These are phyloP conservation scores for Oreocharis arfaki DNA, from an alignment of 2,113 vertebrate species.

Conservation along the genomic window DNA sequence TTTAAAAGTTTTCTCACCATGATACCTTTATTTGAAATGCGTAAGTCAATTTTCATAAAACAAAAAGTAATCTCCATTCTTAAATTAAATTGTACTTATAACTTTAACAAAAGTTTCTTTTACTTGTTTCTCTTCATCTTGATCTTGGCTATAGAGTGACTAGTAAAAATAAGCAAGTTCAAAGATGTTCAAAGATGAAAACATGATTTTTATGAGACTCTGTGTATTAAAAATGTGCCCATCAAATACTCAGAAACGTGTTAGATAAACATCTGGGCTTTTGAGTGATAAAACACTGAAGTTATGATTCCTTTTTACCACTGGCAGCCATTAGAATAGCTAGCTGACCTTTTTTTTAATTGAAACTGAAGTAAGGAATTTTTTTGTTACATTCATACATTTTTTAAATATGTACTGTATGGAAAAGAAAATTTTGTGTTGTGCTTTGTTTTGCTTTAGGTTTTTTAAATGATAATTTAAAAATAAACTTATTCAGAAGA, in stretches of 20 bases:
- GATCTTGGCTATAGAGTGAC: not conserved
- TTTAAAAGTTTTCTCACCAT: not conserved
- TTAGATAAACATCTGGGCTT: not conserved
- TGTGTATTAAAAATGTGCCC: not conserved
- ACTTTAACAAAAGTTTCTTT: not conserved
- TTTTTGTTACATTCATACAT: not conserved
- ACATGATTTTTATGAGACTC: not conserved
- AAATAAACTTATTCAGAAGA: not conserved
- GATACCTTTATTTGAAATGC: not conserved
- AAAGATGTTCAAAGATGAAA: not conserved
- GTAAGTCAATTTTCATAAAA: not conserved
- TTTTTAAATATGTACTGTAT: not conserved
- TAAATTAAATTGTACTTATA: not conserved
- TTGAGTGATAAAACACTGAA: not conserved
- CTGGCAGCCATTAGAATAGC: not conserved
- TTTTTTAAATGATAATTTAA: not conserved
- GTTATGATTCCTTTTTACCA: not conserved
- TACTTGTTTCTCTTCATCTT: not conserved
- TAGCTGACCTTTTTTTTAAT: not conserved
- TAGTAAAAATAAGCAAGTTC: not conserved
- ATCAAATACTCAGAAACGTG: not conserved
- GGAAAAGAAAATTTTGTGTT: not conserved
- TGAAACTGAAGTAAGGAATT: not conserved
- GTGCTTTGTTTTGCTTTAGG: not conserved
- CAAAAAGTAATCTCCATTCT: not conserved